Conservation (phyloP, 2,888 invertebrate genomes). For the Phlogophora meticulosa region DNA sequence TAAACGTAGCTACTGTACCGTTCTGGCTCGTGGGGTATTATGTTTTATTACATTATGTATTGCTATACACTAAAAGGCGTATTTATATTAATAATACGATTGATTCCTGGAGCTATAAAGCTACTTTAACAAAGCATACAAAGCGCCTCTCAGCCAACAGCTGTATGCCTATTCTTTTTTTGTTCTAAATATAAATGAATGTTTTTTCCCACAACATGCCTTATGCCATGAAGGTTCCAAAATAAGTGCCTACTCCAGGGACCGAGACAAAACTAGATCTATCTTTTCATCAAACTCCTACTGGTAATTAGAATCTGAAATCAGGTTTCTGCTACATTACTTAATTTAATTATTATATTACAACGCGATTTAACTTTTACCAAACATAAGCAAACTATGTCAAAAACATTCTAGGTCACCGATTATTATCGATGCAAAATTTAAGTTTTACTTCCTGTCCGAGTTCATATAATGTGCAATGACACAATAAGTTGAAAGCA, state of each 20-base stretch:
- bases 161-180: no score
- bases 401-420: slow-evolving; percentile 26
- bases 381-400: slow-evolving; percentile 10
- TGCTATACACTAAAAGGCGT: no score
- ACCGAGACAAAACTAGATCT: not conserved
- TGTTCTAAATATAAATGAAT: no score
- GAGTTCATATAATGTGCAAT: slow-evolving; percentile 40
- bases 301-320: not conserved
- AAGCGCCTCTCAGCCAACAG: no score
- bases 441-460: slow-evolving; percentile 32
- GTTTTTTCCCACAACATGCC: no score
- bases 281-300: not conserved
- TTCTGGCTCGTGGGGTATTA: no score
- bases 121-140: no score
- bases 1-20: no score
- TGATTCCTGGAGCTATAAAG: no score
- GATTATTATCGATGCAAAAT: slow-evolving; percentile 25
- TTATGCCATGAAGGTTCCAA: no score
- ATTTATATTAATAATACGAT: no score
- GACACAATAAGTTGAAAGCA: slow-evolving; percentile 53
- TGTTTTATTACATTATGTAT: no score
- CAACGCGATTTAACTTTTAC: not conserved
- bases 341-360: not conserved
- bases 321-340: not conserved
- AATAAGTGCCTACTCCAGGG: not conserved